Percentiles rank a stretch among this genome's conserved stretches.
Conservation (phyloP, 1,140 invertebrate genomes). For the Chymomyza costata region DNA sequence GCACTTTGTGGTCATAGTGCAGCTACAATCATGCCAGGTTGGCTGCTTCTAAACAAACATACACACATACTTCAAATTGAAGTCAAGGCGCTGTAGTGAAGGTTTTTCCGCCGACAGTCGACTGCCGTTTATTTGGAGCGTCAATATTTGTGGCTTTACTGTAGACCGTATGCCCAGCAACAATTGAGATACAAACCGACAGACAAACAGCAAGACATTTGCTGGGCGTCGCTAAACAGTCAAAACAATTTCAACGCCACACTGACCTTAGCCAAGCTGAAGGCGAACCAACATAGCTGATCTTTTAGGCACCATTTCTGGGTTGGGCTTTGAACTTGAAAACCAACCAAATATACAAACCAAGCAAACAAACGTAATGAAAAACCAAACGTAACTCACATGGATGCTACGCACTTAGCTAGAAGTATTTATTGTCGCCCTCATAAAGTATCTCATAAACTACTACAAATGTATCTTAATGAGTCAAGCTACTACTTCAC, state of each 20-base stretch:
- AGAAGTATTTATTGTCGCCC: conserved; percentile 53
- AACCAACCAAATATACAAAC: neutral
- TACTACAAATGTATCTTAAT: conserved; percentile 15
- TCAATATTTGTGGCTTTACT: neutral
- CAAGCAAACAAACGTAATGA: conserved; percentile 33
- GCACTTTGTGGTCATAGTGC: too few species aligned
- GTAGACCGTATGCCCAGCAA: neutral
- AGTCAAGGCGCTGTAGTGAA: conserved; percentile 54
- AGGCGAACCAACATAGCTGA: conserved; percentile 24
- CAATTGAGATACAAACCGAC: conserved; percentile 44
- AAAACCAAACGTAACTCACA: conserved; percentile 43
- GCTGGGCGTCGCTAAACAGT: conserved; percentile 55
- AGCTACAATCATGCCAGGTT: too few species aligned
- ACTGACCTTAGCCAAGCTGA: conserved; percentile 55
- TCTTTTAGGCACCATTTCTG: conserved; percentile 32
- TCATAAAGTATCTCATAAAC: conserved; percentile 20
- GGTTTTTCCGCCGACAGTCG: conserved; percentile 46
- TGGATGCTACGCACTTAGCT: too few species aligned
- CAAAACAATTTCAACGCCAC: conserved; percentile 45
- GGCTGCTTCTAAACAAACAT: too few species aligned
- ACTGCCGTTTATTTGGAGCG: too few species aligned
- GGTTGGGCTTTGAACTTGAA: conserved; percentile 68
- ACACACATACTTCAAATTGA: conserved; percentile 33
- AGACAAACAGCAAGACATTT: conserved; percentile 33
- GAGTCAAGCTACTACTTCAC: too few species aligned